These are phyloP conservation scores for Melieria picta DNA, from an alignment of 2,888 invertebrate species.

Conservation along the genomic window DNA sequence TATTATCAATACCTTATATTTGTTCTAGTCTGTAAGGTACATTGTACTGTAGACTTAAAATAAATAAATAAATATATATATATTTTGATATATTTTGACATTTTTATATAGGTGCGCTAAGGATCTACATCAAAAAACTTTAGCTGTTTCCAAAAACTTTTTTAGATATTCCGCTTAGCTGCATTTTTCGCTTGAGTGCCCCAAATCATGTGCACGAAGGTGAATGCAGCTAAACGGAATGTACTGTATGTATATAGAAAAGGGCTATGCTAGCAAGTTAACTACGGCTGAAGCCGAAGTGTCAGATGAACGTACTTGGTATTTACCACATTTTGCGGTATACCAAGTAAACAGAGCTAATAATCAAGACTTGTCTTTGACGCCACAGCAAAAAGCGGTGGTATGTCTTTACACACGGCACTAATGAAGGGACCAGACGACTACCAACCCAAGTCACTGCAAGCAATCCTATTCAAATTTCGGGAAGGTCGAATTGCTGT, in stretches of 20 bases:
- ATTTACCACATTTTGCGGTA: conserved; percentile 19
- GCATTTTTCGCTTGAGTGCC: no score
- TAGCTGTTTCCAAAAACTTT: no score
- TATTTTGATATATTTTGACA: no score
- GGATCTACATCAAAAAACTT: no score
- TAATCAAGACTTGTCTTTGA: conserved; percentile 13
- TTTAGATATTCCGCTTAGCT: no score
- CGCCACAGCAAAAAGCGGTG: conserved; percentile 7
- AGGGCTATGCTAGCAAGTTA: conserved; percentile 15
- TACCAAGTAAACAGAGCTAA: conserved; percentile 12
- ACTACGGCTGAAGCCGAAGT: neutral
- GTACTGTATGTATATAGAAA: neutral
- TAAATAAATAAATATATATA: no score
- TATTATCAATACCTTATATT: no score
- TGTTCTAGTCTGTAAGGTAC: no score
- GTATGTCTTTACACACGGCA: conserved; percentile 9
- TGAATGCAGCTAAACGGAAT: no score
- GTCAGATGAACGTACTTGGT: conserved; percentile 10
- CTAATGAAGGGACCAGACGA: conserved; percentile 29
- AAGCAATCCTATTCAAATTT: conserved; percentile 31
- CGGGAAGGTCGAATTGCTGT: conserved; percentile 28
- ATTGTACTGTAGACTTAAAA: no score
- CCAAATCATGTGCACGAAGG: no score
- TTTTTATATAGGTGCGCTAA: no score
- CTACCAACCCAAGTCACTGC: conserved; percentile 31